Percentiles rank a stretch among this genome's conserved stretches.
Conservation (phyloP, 2,797 vertebrate genomes). For the Chloroceryle amazona region DNA sequence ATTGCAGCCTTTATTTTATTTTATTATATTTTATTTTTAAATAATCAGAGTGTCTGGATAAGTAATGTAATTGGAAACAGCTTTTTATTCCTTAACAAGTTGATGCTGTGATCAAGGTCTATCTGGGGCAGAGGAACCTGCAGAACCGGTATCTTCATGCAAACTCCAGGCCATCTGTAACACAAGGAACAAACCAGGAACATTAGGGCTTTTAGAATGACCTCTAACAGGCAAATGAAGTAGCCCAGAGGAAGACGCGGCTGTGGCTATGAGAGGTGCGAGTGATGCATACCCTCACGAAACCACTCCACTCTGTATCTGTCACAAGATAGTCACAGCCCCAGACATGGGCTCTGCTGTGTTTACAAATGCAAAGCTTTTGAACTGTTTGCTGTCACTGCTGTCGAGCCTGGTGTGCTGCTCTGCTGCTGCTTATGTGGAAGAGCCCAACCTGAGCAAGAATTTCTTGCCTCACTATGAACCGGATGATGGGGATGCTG, state of each 20-base stretch:
- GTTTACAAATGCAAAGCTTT: not conserved
- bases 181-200: not conserved
- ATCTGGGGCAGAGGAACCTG: constrained; percentile 26
- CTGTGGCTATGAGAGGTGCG: not conserved
- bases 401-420: not conserved
- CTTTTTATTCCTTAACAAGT: not conserved
- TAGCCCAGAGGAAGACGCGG: not conserved
- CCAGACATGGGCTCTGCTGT: not conserved
- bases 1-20: not conserved
- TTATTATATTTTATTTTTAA: too few relatives aligned
- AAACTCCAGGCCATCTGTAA: not conserved
- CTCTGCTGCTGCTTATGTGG: constrained; percentile 12
- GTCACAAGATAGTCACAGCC: not conserved
- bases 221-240: not conserved
- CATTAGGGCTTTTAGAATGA: not conserved
- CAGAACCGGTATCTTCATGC: constrained; percentile 16
- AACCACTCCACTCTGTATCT: fast-evolving
- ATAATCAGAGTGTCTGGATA: not conserved
- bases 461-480: not conserved
- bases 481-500: not conserved
- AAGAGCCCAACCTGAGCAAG: not conserved
- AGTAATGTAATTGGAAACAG: not conserved
- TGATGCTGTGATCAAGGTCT: not conserved
- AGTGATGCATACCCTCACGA: not conserved
- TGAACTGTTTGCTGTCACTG: constrained; percentile 27